Evolutionary conservation across 2,888 invertebrate genomes (phyloP).

Genomic region (Andricus curvator): DNA sequence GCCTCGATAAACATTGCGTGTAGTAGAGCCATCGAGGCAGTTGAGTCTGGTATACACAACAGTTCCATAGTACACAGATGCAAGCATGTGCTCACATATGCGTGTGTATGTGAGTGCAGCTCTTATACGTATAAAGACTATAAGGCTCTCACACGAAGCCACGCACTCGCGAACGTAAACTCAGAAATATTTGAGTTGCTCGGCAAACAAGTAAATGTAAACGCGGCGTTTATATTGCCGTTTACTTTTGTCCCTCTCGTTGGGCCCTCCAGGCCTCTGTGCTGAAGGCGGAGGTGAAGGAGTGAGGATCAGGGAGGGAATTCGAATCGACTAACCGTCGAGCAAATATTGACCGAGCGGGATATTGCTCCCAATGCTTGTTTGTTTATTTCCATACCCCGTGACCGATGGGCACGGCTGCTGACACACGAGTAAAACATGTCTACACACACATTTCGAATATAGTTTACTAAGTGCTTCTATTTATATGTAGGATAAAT

Average conservation of each 20-base stretch:
- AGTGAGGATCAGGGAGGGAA: constrained; percentile 48
- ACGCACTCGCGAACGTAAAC: constrained; percentile 59
- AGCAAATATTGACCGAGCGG: constrained; percentile 77
- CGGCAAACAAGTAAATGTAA: constrained; percentile 77
- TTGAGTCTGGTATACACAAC: constrained; percentile 39
- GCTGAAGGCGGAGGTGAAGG: constrained; percentile 56
- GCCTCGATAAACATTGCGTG: constrained; percentile 70
- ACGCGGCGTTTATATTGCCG: constrained; percentile 75
- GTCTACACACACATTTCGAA: not conserved
- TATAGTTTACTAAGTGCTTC: not conserved
- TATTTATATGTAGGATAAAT: constrained; percentile 8
- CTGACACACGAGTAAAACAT: not conserved
- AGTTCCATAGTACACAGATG: constrained; percentile 10
- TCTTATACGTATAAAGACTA: constrained; percentile 6
- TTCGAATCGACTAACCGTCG: constrained; percentile 75
- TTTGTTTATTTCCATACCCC: constrained; percentile 76
- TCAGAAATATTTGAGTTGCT: constrained; percentile 76
- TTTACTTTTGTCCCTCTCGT: constrained; percentile 74
- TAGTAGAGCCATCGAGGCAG: constrained; percentile 56
- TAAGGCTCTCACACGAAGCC: constrained; percentile 45
- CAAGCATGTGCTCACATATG: not conserved
- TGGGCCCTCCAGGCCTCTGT: constrained; percentile 59
- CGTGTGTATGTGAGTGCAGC: not conserved
- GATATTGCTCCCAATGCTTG: constrained; percentile 78
- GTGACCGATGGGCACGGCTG: constrained; percentile 68